phyloP scores from a whole-genome alignment of 1,140 invertebrate genomes.

The Chrysopa pallens region DNA sequence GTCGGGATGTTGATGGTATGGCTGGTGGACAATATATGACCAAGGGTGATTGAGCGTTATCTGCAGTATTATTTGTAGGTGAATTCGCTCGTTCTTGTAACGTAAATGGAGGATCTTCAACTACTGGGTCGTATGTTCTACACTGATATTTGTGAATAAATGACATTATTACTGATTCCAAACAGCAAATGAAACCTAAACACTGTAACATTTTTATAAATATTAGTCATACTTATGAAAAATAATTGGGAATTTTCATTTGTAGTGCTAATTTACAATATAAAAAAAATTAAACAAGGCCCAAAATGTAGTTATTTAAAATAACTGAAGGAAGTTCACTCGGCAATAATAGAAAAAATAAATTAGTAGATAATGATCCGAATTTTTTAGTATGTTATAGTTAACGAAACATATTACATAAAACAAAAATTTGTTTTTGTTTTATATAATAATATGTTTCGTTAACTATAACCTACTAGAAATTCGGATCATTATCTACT shows the following conservation, averaged over 20 bases:
- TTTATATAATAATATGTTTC: no score
- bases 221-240: background rate
- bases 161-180: constrained; percentile 18
- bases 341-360: no score
- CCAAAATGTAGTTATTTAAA: no score
- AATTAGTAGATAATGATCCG: no score
- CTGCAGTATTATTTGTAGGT: constrained; percentile 2
- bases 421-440: no score
- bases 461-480: no score
- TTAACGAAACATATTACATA: no score
- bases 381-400: no score
- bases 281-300: no score
- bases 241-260: background rate
- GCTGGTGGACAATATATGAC: constrained; percentile 10
- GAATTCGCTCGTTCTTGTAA: constrained; percentile 17
- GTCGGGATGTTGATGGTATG: constrained; percentile 15
- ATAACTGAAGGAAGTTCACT: no score
- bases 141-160: constrained; percentile 16
- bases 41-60: constrained; percentile 10
- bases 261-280: no score
- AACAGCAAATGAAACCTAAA: constrained; percentile 19
- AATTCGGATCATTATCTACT: no score
- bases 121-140: constrained; percentile 18
- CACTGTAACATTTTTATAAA: constrained; percentile 12
- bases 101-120: constrained; percentile 19